These are phyloP conservation scores for Vicugna pacos DNA, from an alignment of 2,113 vertebrate genomes.

Conservation along the genomic window DNA sequence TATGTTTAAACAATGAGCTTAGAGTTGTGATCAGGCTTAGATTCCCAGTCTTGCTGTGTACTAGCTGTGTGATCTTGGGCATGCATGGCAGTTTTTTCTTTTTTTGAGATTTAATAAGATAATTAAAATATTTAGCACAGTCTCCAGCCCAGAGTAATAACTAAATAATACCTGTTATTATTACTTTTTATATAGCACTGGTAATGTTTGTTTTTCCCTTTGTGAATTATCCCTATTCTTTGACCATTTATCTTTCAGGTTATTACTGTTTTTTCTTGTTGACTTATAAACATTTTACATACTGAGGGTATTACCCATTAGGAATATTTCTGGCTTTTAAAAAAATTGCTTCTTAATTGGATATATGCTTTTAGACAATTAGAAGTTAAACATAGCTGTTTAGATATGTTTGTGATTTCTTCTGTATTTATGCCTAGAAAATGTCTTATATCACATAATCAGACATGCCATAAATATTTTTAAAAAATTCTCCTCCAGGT, in stretches of 20 bases:
- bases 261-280: not conserved
- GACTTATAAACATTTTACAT: not conserved
- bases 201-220: not conserved
- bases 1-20: not conserved
- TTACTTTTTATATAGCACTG: not conserved
- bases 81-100: not conserved
- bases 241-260: not conserved
- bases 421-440: not conserved
- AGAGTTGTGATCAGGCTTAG: not conserved
- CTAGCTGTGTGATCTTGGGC: not conserved
- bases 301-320: not conserved
- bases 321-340: not conserved
- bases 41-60: not conserved
- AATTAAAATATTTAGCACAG: not conserved
- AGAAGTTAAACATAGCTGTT: not conserved
- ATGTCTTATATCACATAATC: not conserved
- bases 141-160: not conserved
- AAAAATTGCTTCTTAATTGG: not conserved
- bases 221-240: not conserved
- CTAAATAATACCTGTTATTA: not conserved
- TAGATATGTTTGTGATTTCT: not conserved
- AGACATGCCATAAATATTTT: not conserved
- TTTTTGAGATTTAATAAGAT: not conserved
- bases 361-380: not conserved
- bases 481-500: not conserved